Base-by-base conservation (phyloP, 2,797 vertebrate genomes). In the Selene dorsalis region DNA sequence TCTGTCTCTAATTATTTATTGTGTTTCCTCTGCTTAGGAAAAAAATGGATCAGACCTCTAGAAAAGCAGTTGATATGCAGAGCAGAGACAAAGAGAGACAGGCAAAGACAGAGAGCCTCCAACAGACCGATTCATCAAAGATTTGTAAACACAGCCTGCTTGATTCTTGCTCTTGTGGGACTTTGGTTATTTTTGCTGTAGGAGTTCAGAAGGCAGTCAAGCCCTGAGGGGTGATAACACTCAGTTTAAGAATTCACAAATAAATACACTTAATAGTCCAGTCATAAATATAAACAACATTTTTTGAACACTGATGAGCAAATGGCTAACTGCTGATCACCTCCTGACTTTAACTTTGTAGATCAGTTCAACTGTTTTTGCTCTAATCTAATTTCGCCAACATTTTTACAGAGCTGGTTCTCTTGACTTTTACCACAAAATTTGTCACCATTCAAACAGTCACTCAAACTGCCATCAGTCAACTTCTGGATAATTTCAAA, bases 1-100 rank as follows among this genome's bases (percentile, higher is more conserved):
- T 80, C 59, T 24, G 68, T 75, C 76, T 87, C 73, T 94, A 91
- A 93, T 92, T 92, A 91, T 91, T 92, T 92, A 94, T 92, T 82
- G 91, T 91, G 80, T 85, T 92, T 84, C 24, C 73, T 71, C 59
- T 52, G 69, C 60, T 38, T 45, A 57, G 56, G 48, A 61, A 69
- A 57, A 59, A 63, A 70, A 73, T 52, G 69, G 56, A 79, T 72
- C 74, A 77, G 68, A 82, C 79, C 73, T 59, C 64, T 43, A 68
- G 69, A 85, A 85, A 86, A 84, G 10, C 62, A 53, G 88, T 82
- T 91, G 80, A 90, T 87, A 84, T 83, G 81, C 81, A 89, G 59
- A 72, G 39, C 26, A 67, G 67, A 80, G 65, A 86, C 72, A 82
- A 86, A 79, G 64, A 77, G 45, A 70, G 75, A 63, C 65, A 52